These are phyloP conservation scores for Amiota mariae DNA, from an alignment of 2,888 invertebrate species.

Conservation along the genomic window DNA sequence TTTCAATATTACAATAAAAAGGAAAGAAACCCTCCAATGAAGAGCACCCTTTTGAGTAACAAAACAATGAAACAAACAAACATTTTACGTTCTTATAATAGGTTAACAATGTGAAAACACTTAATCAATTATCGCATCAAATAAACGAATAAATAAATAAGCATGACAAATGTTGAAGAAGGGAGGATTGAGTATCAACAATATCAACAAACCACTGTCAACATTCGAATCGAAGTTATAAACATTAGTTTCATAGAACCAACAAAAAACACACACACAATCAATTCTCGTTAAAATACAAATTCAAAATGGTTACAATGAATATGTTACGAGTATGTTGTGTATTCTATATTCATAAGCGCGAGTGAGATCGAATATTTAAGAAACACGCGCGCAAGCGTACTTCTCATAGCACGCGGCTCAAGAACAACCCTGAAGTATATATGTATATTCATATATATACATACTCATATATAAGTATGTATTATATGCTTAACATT, in stretches of 20 bases:
- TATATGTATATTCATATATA: not conserved
- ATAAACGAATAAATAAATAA: conserved; percentile 6
- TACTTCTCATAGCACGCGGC: conserved; percentile 42
- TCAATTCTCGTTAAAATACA: conserved; percentile 2
- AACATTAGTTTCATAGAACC: not conserved
- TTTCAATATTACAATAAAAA: not conserved
- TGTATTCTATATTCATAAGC: not conserved
- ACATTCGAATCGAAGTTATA: conserved; percentile 5
- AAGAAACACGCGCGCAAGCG: not conserved
- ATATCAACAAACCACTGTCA: conserved; percentile 25
- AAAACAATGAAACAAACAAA: not conserved
- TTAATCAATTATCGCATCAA: conserved; percentile 31
- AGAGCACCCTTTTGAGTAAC: not conserved
- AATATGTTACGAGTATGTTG: too few species aligned
- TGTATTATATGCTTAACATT: conserved; percentile 32
- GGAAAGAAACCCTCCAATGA: conserved; percentile 11
- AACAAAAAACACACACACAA: conserved; percentile 20
- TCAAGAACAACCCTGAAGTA: conserved; percentile 33
- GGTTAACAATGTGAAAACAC: conserved; percentile 30
- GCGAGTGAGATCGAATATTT: not conserved
- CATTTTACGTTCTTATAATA: conserved; percentile 19
- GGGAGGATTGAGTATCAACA: conserved; percentile 5
- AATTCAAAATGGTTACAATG: conserved; percentile 25
- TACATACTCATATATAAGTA: not conserved
- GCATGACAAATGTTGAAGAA: not conserved